Percentiles rank a stretch among this genome's conserved stretches.
phyloP scores from a whole-genome alignment of 2,113 vertebrate species.

The Macaca nemestrina region DNA sequence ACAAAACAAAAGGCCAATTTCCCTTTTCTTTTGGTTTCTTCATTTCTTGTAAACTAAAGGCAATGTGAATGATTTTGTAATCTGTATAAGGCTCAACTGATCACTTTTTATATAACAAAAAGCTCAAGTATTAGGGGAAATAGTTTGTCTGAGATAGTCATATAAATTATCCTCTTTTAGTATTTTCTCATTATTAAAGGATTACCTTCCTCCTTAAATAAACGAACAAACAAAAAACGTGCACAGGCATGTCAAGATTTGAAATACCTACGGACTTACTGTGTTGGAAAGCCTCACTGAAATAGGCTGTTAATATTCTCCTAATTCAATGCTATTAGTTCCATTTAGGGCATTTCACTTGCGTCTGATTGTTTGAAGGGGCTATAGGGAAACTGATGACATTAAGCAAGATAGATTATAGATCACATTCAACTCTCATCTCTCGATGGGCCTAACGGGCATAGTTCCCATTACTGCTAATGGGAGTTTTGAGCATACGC shows the following conservation, averaged over 20 bases:
- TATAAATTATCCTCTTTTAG: background rate
- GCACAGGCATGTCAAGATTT: background rate
- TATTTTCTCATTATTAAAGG: background rate
- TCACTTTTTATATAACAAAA: background rate
- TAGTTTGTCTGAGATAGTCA: background rate
- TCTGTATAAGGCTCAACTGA: background rate
- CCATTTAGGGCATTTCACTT: background rate
- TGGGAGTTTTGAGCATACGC: background rate
- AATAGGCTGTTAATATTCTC: constrained; percentile 36
- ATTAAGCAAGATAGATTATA: constrained; percentile 57
- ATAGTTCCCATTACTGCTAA: constrained; percentile 40
- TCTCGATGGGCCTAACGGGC: constrained; percentile 6
- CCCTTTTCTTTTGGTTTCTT: constrained; percentile 2
- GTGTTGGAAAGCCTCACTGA: constrained; percentile 26
- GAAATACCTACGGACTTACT: constrained; percentile 16
- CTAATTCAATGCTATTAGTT: constrained; percentile 37
- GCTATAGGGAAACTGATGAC: constrained; percentile 31
- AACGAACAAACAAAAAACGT: background rate
- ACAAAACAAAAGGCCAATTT: background rate
- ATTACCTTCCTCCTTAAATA: background rate
- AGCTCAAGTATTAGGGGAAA: background rate
- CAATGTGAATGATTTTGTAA: background rate
- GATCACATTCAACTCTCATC: background rate
- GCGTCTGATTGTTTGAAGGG: constrained; percentile 45
- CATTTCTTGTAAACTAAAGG: constrained; percentile 26